Percentiles rank a stretch among this genome's conserved stretches.
phyloP scores from a whole-genome alignment of 2,888 invertebrate genomes.

The Carpatolechia fugitivella region DNA sequence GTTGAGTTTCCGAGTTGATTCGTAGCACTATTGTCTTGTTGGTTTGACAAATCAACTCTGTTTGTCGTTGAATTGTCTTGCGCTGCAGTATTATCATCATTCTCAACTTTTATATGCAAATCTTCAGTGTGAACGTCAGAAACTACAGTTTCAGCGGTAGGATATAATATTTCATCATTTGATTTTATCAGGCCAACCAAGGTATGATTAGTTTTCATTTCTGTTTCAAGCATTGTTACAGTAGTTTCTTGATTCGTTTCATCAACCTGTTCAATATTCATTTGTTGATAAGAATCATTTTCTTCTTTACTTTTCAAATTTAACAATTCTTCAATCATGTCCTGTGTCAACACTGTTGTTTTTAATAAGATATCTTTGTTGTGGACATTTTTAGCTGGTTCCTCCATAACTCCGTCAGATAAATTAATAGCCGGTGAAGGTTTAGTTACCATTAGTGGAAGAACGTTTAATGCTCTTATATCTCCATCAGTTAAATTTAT shows the following conservation, averaged over 20 bases:
- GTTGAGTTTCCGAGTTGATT: neutral
- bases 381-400: neutral
- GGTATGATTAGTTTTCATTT: too few relatives aligned
- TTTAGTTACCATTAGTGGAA: neutral
- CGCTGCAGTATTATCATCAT: neutral
- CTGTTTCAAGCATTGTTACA: too few relatives aligned
- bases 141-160: neutral
- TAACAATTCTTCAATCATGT: neutral
- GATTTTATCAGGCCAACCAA: too few relatives aligned
- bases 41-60: neutral
- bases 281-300: too few relatives aligned
- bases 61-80: neutral
- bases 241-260: too few relatives aligned
- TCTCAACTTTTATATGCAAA: neutral
- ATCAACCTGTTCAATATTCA: too few relatives aligned
- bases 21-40: neutral
- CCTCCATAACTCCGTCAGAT: neutral
- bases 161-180: too few relatives aligned
- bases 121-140: neutral
- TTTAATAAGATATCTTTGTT: neutral
- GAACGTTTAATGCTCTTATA: neutral
- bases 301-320: neutral
- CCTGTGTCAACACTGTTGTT: neutral
- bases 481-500: too few relatives aligned
- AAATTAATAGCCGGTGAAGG: neutral